These are phyloP conservation scores for Atractosteus spatula DNA, from an alignment of 2,113 vertebrate genomes.

Conservation along the genomic window DNA sequence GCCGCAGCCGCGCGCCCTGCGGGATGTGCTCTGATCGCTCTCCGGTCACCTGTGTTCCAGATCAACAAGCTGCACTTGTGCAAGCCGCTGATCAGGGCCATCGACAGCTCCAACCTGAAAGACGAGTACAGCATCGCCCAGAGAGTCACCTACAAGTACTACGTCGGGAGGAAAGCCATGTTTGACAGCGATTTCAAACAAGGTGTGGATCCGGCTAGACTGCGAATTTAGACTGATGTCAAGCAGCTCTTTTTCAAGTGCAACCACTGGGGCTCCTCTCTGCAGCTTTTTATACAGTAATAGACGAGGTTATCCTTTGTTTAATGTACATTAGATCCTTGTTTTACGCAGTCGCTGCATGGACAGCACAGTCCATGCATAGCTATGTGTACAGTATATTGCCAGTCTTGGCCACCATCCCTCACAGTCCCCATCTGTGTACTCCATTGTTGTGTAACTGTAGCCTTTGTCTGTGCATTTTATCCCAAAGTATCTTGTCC, in stretches of 20 bases:
- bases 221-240: no score
- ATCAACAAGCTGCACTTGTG: slow-evolving; percentile 98
- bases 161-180: slow-evolving; percentile 96
- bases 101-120: slow-evolving; percentile 94
- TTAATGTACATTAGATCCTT: no score
- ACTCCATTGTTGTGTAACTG: not conserved
- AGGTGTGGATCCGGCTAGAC: slow-evolving; percentile 55
- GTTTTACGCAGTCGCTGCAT: not conserved
- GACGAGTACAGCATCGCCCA: slow-evolving; percentile 90
- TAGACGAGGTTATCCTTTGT: no score
- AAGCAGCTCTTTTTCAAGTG: no score
- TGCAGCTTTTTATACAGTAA: no score
- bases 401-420: not conserved
- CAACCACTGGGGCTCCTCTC: no score
- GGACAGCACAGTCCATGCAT: not conserved
- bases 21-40: no score
- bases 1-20: no score
- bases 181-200: slow-evolving; percentile 97
- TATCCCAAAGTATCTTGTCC: not conserved
- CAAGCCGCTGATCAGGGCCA: slow-evolving; percentile 92
- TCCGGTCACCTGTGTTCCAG: slow-evolving; percentile 46
- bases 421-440: not conserved
- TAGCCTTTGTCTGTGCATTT: no score
- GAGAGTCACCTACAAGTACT: slow-evolving; percentile 91
- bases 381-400: no score